Evolutionary conservation across 2,797 vertebrate species (phyloP), one percentile per base, ranked within the genome.

Genomic region (Poeciliopsis gracilis): DNA sequence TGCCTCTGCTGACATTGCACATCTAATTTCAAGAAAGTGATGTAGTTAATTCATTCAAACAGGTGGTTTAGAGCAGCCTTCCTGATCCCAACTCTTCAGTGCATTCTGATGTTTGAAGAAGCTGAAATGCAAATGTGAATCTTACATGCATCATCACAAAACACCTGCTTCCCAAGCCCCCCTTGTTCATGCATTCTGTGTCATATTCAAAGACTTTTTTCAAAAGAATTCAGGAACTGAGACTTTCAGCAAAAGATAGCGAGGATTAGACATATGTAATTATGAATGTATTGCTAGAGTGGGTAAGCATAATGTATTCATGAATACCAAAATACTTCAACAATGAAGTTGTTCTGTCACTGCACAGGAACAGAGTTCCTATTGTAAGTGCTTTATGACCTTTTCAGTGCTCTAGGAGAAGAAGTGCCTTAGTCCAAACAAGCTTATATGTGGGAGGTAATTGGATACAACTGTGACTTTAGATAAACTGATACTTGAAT

Each of bases 191-290:
- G 75, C 46, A 75, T 84, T 85, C 79, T 78, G 61, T 77, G 73
- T 78, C 80, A 81, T 76, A 85, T 82, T 90, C 76, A 75, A 43
- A 74, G 72, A 45, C 73, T 49, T 49, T 30, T 72, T 84, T 84
- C 43, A 82, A 83, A 88, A 67, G 59, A 84, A 78, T 67, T 74
- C 74, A 59, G 41, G 81, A 84, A 80, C 72, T 82, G 55, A 84
- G 86, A 88, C 89, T 86, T 87, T 67, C 78, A 86, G 86, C 66
- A 85, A 73, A 7, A 88, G 86, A 92, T 92, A 93, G 90, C 87
- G 77, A 88, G 92, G 89, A 91, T 93, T 89, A 92, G 84, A 91
- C 85, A 87, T 84, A 79, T 91, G 88, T 93, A 89, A 89, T 91
- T 91, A 91, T 85, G 88, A 90, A 82, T 89, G 84, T 88, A 87